Evolutionary conservation across 2,113 vertebrate genomes (phyloP).

Genomic region (Camelus bactrianus): DNA sequence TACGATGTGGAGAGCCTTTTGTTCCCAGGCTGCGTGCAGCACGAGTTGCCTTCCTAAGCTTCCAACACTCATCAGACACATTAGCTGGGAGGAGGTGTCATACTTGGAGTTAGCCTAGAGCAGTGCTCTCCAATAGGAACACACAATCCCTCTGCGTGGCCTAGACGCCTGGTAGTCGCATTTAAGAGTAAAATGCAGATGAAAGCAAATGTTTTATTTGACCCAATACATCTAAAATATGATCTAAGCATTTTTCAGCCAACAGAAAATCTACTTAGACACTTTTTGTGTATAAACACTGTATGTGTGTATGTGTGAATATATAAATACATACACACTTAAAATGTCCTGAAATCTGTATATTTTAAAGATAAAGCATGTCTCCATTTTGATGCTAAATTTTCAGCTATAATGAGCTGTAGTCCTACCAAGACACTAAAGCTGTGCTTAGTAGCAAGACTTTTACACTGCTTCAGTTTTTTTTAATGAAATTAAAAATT

Average conservation of each 20-base stretch:
- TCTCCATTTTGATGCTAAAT: slow-evolving; percentile 14
- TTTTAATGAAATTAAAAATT: background rate
- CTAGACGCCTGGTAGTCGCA: background rate
- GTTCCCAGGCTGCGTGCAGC: background rate
- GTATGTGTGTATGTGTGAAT: background rate
- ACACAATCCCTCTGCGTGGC: background rate
- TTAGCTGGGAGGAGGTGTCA: background rate
- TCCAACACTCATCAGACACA: background rate
- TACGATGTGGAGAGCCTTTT: fast-evolving
- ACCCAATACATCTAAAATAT: background rate
- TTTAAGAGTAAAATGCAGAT: background rate
- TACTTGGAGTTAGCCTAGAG: background rate
- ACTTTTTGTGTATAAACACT: background rate
- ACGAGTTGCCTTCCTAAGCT: background rate
- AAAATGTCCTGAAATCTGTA: background rate
- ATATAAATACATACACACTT: background rate
- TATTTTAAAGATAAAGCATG: background rate
- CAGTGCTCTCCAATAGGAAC: too few relatives aligned
- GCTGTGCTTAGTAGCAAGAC: background rate
- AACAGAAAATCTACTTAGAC: background rate
- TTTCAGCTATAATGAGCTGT: background rate
- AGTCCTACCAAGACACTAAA: background rate
- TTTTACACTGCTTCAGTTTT: background rate
- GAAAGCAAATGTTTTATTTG: background rate
- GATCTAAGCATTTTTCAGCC: background rate